phyloP scores from a whole-genome alignment of 2,113 vertebrate genomes.

The Elanus axillaris region DNA sequence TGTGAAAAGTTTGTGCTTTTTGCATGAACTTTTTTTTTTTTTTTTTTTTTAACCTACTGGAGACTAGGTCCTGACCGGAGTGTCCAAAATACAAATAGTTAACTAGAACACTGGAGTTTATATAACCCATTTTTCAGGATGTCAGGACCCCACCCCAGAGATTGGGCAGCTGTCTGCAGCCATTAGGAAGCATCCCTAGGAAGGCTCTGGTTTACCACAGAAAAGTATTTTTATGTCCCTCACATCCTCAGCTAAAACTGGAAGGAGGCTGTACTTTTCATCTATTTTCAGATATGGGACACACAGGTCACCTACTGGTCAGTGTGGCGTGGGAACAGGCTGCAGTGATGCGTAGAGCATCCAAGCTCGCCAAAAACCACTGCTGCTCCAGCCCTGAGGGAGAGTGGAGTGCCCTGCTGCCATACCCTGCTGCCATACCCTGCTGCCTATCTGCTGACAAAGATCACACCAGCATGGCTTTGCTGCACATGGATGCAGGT shows the following conservation, averaged over 20 bases:
- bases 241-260: not conserved
- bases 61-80: not conserved
- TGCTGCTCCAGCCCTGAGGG: not conserved
- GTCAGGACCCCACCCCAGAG: not conserved
- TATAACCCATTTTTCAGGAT: not conserved
- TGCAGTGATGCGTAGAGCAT: not conserved
- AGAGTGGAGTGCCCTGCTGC: not conserved
- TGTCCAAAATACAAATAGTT: not conserved
- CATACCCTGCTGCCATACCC: accelerated
- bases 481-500: not conserved
- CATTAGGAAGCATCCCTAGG: not conserved
- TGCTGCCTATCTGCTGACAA: accelerated
- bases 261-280: not conserved
- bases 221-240: not conserved
- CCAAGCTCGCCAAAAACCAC: not conserved
- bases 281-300: not conserved
- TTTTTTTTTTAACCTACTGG: not conserved
- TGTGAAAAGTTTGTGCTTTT: not conserved
- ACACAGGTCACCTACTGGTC: not conserved
- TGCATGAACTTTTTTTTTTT: accelerated
- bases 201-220: not conserved
- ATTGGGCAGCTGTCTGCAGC: not conserved
- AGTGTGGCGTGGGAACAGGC: not conserved
- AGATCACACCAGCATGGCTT: not conserved
- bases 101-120: not conserved